Evolutionary conservation across 2,888 invertebrate species (phyloP), one percentile per base, ranked within the genome.

Genomic region (Nomada goodeniana): DNA sequence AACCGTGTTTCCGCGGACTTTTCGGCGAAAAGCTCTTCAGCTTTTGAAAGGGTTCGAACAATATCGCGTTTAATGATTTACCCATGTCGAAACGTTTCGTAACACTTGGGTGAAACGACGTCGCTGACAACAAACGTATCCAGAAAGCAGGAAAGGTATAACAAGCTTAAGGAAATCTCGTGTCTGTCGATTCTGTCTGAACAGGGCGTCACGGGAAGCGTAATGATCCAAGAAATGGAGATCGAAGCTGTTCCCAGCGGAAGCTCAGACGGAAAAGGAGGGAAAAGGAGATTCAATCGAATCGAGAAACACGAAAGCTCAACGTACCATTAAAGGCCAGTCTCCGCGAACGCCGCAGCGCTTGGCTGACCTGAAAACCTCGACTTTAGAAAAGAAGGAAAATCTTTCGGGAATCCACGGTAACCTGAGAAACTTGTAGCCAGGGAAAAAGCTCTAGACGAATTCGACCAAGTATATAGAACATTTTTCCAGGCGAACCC

Each of bases 271-370:
- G 42, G 20, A 1, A 4, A 44, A 20, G 36, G 36, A 69, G 5
- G 11, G n/a, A 2, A n/a, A 23, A 73, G 20, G 52, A 59, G 15
- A 52, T 76, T 72, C 63, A 57, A 73, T 73, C 64, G 64, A 65
- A 44, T 73, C 42, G 52, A 59, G 42, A 59, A 72, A 76, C 64
- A 29, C 18, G 57, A 52, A 64, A 52, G 52, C 64, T 73, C 26
- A 44, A 65, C 36, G 59, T 42, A 42, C 50, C 64, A 57, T 76
- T 72, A 63, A 69, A 44, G 74, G 11, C 18, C 23, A n/a, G 52
- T 50, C 47, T 20, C n/a, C n/a, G 47, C 36, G 61, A 47, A 63
- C 50, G 61, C 61, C 73, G n/a, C 29, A 3, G 10, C 44, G n/a
- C 11, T 69, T 20, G 60, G 3, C 23, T 13, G 29, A 53, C 13